Evolutionary conservation across 37 sponge, comb jelly and placozoan species (phyloP).

Genomic region (Sycon ciliatum): DNA sequence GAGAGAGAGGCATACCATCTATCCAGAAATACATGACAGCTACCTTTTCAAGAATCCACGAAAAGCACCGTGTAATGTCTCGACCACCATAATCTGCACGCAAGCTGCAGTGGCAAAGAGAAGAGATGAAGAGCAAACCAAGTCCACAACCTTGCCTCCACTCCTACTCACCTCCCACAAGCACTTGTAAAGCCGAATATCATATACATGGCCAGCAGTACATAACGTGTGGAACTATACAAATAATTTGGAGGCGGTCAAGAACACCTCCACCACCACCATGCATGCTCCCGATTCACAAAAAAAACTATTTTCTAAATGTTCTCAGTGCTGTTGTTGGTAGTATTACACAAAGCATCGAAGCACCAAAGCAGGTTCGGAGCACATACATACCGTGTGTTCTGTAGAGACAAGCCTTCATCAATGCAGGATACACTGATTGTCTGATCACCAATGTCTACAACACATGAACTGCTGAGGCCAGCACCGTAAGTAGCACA

Average conservation of each 20-base stretch:
- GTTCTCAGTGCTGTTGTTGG: too few relatives aligned
- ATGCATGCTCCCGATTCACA: too few relatives aligned
- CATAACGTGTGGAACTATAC: too few relatives aligned
- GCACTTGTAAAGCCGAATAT: too few relatives aligned
- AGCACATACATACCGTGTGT: constrained; percentile 57
- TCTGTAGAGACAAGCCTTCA: constrained; percentile 80
- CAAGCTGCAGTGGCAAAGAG: constrained; percentile 31
- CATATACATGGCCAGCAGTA: too few relatives aligned
- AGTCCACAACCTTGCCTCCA: not conserved
- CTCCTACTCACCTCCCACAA: too few relatives aligned
- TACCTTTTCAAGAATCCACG: constrained; percentile 57
- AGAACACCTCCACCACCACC: too few relatives aligned
- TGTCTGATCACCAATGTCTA: constrained; percentile 79
- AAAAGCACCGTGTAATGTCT: constrained; percentile 71
- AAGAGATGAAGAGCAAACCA: not conserved
- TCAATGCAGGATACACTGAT: constrained; percentile 79
- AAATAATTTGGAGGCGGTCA: too few relatives aligned
- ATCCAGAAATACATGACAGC: constrained; percentile 13
- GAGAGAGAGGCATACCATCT: too few relatives aligned
- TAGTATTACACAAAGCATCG: too few relatives aligned
- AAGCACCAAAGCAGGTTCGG: too few relatives aligned
- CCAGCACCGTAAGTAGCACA: constrained; percentile 89
- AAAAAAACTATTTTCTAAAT: too few relatives aligned
- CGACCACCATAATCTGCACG: constrained; percentile 70
- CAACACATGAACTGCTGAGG: constrained; percentile 71